Evolutionary conservation across 2,113 vertebrate genomes (phyloP).

Genomic region (Lampris megalopsis): DNA sequence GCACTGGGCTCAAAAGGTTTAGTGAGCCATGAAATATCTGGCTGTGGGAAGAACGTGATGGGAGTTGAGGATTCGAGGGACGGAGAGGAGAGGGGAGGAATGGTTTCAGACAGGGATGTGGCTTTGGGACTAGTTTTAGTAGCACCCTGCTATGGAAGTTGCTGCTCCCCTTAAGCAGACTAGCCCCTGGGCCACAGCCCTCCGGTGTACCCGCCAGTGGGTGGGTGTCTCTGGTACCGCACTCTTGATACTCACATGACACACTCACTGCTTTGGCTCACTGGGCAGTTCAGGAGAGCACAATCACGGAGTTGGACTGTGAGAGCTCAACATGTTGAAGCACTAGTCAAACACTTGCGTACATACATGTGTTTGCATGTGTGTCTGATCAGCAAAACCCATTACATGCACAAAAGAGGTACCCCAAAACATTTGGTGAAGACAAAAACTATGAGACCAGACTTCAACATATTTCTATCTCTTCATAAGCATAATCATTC

Average conservation of each 20-base stretch:
- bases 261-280: constrained; percentile 1
- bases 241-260: not conserved
- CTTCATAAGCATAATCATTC: constrained; percentile 77
- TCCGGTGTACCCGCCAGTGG: constrained; percentile 24
- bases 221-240: constrained; percentile 27
- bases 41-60: constrained; percentile 4
- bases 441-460: constrained; percentile 77
- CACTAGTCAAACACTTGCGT: constrained; percentile 16
- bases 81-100: constrained; percentile 20
- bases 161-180: constrained; percentile 86
- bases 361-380: constrained; percentile 25
- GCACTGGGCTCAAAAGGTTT: constrained; percentile 3
- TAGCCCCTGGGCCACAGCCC: constrained; percentile 67
- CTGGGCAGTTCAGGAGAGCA: constrained; percentile 21
- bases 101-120: constrained; percentile 34
- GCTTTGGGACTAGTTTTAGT: constrained; percentile 78
- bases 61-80: constrained; percentile 15
- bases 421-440: constrained; percentile 79
- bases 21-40: not conserved
- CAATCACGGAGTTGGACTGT: too few species aligned
- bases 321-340: not conserved
- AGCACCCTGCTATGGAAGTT: constrained; percentile 89
- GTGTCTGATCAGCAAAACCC: constrained; percentile 69
- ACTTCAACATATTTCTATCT: constrained; percentile 78
- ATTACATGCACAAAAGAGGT: constrained; percentile 78